Evolutionary conservation across 2,797 vertebrate species (phyloP), one percentile per base, ranked within the genome.

Genomic region (Amniataba percoides): DNA sequence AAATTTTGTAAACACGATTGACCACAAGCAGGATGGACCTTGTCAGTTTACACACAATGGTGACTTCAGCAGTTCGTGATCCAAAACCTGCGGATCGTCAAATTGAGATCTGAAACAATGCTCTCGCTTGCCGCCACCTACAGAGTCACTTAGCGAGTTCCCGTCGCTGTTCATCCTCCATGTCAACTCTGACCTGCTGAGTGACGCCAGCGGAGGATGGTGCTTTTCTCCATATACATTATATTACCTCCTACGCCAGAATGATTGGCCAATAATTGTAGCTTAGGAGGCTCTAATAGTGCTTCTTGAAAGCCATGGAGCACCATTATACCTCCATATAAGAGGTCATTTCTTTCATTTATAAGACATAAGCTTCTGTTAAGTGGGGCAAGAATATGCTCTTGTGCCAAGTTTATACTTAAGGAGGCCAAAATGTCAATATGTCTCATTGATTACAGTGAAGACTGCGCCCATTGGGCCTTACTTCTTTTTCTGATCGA

Each of bases 241-340:
- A 89, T 78, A 80, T 82, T 59, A 51, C 85, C 87, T 83, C 89
- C 90, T 64, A 88, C 91, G 81, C 79, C 67, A 65, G 45, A 76
- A 78, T 80, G 85, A 87, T 85, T 88, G 85, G 78, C 83, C 83
- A 83, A 83, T 93, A 92, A 94, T 92, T 89, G 81, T 77, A 84
- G 85, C 88, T 88, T 84, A 68, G 75, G 78, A 69, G 62, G 63
- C 69, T 70, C 73, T 77, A 80, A 87, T 86, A 81, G 73, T 80
- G 69, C 80, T 86, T 78, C 65, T 86, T 88, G 78, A 88, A 83
- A 84, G 82, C 80, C 72, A 62, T 77, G 84, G 53, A 80, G 53
- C 66, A 45, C 62, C 75, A 71, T 85, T 77, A 78, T 43, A 83
- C 56, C 69, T 82, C 74, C 74, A 58, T 51, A 69, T 53, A 78